A percentile compares a stretch with the other conserved stretches of the same genome.
Evolutionary conservation across 2,113 vertebrate species (phyloP).

Genomic region (Okapia johnstoni): DNA sequence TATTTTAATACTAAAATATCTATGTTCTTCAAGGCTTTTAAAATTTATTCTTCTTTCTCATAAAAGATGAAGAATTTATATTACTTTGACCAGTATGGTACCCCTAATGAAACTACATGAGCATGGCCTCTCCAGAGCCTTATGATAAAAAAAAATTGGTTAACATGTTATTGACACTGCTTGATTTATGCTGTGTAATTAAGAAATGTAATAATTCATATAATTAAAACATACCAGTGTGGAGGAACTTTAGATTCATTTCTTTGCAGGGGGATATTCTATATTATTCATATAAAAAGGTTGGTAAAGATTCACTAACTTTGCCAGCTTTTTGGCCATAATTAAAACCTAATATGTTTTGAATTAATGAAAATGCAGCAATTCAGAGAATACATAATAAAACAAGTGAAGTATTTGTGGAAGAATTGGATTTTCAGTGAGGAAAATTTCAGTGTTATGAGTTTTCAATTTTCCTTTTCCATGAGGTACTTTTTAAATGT

Average conservation of each 20-base stretch:
- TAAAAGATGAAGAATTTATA: background rate
- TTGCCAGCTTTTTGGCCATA: background rate
- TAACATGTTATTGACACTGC: background rate
- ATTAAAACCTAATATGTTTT: background rate
- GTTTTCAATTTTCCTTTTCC: background rate
- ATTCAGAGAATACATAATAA: background rate
- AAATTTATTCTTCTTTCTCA: background rate
- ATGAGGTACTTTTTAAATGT: background rate
- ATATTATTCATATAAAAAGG: background rate
- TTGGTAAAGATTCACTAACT: background rate
- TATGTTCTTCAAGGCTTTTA: background rate
- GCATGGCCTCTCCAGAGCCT: background rate
- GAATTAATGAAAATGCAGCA: background rate
- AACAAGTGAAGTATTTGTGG: background rate
- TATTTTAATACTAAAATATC: background rate
- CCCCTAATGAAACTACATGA: background rate
- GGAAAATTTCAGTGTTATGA: background rate
- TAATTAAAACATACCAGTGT: accelerated
- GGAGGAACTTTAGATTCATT: background rate
- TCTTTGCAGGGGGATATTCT: background rate
- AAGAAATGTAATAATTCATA: background rate
- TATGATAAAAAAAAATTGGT: background rate
- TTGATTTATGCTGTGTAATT: background rate
- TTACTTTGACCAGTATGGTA: background rate
- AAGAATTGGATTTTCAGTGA: background rate